These are phyloP conservation scores for Antitype chi DNA, from an alignment of 2,888 invertebrate genomes.

Conservation along the genomic window DNA sequence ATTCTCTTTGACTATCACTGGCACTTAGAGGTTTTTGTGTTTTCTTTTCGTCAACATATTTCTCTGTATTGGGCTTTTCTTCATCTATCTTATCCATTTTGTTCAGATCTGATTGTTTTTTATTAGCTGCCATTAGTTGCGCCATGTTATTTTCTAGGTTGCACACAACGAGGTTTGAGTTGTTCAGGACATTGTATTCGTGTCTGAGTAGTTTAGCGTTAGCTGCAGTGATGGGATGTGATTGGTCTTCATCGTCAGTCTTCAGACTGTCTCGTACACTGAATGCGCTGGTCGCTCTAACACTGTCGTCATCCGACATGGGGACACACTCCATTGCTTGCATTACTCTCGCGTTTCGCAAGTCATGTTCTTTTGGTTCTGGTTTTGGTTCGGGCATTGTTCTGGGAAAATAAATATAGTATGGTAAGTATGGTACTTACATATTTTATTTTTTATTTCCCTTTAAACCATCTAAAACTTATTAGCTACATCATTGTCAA, in stretches of 20 bases:
- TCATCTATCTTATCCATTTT: constrained; percentile 88
- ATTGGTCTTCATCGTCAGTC: constrained; percentile 88
- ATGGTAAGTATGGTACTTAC: too few species aligned
- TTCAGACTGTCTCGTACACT: constrained; percentile 88
- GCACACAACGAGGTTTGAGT: constrained; percentile 87
- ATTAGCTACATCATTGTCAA: too few species aligned
- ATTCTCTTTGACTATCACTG: constrained; percentile 68
- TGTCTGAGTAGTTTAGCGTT: constrained; percentile 87
- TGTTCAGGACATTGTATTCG: constrained; percentile 88
- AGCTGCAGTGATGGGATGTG: constrained; percentile 86
- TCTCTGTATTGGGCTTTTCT: constrained; percentile 79
- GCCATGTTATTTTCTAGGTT: constrained; percentile 89
- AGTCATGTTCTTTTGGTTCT: constrained; percentile 83
- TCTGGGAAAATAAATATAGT: constrained; percentile 62
- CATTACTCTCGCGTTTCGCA: constrained; percentile 82
- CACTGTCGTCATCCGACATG: constrained; percentile 89
- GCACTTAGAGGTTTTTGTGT: constrained; percentile 52
- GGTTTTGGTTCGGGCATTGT: constrained; percentile 77
- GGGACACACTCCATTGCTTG: constrained; percentile 86
- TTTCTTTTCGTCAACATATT: constrained; percentile 65
- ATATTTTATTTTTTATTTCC: too few species aligned
- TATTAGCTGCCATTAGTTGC: constrained; percentile 83
- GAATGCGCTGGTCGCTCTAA: constrained; percentile 88
- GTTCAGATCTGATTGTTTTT: constrained; percentile 80
- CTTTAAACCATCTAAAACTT: too few species aligned